Percentiles rank a stretch among this genome's conserved stretches.
phyloP scores from a whole-genome alignment of 1,140 invertebrate species.

The Thaumetopoea pityocampa region DNA sequence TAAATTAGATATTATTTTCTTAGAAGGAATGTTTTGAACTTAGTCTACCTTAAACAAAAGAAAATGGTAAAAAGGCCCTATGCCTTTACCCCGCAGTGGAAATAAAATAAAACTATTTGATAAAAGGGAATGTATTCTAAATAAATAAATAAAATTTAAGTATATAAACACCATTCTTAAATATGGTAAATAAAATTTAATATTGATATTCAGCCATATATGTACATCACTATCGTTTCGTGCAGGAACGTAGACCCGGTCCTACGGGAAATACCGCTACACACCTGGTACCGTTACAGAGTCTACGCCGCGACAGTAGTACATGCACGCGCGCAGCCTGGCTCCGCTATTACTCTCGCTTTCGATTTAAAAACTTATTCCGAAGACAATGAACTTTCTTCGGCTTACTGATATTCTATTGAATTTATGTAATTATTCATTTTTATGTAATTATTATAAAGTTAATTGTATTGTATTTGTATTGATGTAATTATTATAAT shows the following conservation, averaged over 20 bases:
- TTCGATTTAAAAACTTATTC: conserved; percentile 48
- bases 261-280: conserved; percentile 29
- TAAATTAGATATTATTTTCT: no score
- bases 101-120: no score
- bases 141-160: no score
- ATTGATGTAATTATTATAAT: not conserved
- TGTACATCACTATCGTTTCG: conserved; percentile 6
- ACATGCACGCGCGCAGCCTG: conserved; percentile 37
- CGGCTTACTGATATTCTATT: conserved; percentile 17
- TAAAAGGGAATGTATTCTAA: no score
- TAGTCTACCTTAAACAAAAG: no score
- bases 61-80: no score
- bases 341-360: conserved; percentile 62
- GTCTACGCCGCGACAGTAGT: conserved; percentile 24
- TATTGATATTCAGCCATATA: not conserved
- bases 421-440: conserved; percentile 4
- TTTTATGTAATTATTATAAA: conserved; percentile 6
- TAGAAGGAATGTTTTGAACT: no score
- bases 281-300: conserved; percentile 59
- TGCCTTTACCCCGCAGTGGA: no score
- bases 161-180: no score
- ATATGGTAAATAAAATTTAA: no score
- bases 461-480: conserved; percentile 4
- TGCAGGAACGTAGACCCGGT: conserved; percentile 4
- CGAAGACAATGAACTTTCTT: conserved; percentile 39